A percentile compares a stretch with the other conserved stretches of the same genome.
These are phyloP conservation scores for Miniopterus natalensis DNA, from an alignment of 2,113 vertebrate species.

Conservation along the genomic window DNA sequence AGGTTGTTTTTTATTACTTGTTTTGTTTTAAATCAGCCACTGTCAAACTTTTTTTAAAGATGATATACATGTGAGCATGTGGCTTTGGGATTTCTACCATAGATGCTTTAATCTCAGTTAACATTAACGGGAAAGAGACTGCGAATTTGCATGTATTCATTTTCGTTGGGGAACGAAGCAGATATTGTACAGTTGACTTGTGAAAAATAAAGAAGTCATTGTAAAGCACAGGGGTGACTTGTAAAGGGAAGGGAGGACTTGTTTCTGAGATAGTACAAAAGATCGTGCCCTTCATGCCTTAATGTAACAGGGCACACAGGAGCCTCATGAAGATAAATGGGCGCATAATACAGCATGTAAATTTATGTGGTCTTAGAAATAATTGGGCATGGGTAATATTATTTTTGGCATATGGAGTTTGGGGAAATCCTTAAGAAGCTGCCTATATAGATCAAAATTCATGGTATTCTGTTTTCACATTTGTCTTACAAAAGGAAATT, in stretches of 20 bases:
- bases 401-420: slow-evolving; percentile 8
- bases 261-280: slow-evolving; percentile 80
- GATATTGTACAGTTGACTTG: slow-evolving; percentile 82
- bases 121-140: slow-evolving; percentile 58
- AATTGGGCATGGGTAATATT: not conserved
- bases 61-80: not conserved
- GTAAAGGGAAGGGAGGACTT: slow-evolving; percentile 76
- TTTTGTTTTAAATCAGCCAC: slow-evolving; percentile 33
- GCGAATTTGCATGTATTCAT: slow-evolving; percentile 81
- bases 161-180: slow-evolving; percentile 78
- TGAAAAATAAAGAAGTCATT: slow-evolving; percentile 86
- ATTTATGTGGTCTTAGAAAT: slow-evolving; percentile 45
- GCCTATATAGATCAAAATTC: slow-evolving; percentile 3
- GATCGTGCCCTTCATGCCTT: slow-evolving; percentile 66
- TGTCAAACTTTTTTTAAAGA: not conserved
- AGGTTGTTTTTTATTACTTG: slow-evolving; percentile 69
- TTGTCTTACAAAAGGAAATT: slow-evolving; percentile 31
- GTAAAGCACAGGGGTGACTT: slow-evolving; percentile 66
- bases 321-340: slow-evolving; percentile 61
- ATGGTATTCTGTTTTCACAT: slow-evolving; percentile 3
- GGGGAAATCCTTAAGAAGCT: slow-evolving; percentile 29
- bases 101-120: not conserved
- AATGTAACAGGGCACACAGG: not conserved
- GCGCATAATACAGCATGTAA: not conserved
- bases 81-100: not conserved